These are phyloP conservation scores for Calypte anna DNA, from an alignment of 2,113 vertebrate species.

Conservation along the genomic window DNA sequence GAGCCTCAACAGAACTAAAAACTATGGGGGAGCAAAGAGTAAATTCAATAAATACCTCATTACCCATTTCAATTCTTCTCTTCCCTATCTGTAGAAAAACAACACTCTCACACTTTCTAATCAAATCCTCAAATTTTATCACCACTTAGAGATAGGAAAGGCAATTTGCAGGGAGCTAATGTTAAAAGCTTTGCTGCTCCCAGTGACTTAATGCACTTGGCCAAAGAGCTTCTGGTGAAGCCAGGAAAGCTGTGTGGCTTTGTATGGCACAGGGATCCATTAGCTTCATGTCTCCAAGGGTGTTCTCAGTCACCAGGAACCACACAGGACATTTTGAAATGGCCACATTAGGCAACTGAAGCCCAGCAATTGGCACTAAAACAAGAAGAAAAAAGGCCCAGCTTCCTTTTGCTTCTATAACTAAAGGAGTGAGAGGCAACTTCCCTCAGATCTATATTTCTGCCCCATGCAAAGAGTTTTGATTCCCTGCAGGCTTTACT, in stretches of 20 bases:
- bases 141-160: neutral
- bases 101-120: neutral
- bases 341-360: accelerated
- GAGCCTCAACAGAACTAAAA: neutral
- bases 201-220: neutral
- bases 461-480: neutral
- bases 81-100: neutral
- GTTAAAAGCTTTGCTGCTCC: neutral
- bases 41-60: neutral
- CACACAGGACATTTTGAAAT: neutral
- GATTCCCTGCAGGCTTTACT: neutral
- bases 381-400: neutral
- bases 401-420: neutral
- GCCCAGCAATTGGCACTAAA: neutral
- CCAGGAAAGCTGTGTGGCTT: neutral
- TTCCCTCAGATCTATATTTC: neutral
- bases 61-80: neutral
- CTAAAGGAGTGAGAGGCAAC: neutral
- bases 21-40: neutral
- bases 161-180: neutral
- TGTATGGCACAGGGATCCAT: neutral
- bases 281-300: neutral
- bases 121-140: neutral
- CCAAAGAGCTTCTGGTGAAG: neutral
- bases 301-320: neutral